These are phyloP conservation scores for Corvus cornix DNA, from an alignment of 2,113 vertebrate species.

Conservation along the genomic window DNA sequence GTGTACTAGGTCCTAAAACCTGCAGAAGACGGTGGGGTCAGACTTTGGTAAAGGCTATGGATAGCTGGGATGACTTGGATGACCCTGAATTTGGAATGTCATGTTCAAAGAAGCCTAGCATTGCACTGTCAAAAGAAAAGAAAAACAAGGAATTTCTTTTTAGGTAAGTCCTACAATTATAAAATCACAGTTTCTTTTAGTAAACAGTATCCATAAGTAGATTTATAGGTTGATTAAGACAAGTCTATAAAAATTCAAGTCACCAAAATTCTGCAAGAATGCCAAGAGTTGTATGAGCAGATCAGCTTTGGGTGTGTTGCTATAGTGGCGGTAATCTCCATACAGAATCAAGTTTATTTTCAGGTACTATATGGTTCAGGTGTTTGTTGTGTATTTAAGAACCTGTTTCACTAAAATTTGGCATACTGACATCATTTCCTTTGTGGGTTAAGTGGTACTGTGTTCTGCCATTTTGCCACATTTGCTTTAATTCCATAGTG, in stretches of 20 bases:
- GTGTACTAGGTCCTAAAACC: slow-evolving; percentile 73
- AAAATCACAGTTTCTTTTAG: neutral
- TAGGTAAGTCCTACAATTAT: slow-evolving; percentile 61
- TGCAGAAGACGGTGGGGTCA: slow-evolving; percentile 92
- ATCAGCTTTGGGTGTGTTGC: neutral
- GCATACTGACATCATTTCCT: neutral
- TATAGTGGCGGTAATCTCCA: neutral
- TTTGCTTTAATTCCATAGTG: neutral
- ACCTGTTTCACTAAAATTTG: neutral
- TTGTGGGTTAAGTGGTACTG: neutral
- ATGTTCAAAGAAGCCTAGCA: slow-evolving; percentile 88
- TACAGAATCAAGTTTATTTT: neutral
- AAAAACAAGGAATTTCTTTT: slow-evolving; percentile 72
- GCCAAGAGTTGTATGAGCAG: neutral
- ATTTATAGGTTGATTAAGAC: neutral
- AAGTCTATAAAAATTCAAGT: neutral
- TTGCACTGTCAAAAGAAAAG: slow-evolving; percentile 79
- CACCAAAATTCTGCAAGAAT: neutral
- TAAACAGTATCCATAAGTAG: neutral
- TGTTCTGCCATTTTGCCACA: neutral
- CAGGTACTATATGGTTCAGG: neutral
- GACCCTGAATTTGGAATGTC: slow-evolving; percentile 80
- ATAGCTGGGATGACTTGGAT: slow-evolving; percentile 87
- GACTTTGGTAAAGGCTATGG: slow-evolving; percentile 77
- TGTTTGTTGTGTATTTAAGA: neutral